Base-by-base conservation (phyloP, 2,888 invertebrate genomes). In the Drosophila gaucha region DNA sequence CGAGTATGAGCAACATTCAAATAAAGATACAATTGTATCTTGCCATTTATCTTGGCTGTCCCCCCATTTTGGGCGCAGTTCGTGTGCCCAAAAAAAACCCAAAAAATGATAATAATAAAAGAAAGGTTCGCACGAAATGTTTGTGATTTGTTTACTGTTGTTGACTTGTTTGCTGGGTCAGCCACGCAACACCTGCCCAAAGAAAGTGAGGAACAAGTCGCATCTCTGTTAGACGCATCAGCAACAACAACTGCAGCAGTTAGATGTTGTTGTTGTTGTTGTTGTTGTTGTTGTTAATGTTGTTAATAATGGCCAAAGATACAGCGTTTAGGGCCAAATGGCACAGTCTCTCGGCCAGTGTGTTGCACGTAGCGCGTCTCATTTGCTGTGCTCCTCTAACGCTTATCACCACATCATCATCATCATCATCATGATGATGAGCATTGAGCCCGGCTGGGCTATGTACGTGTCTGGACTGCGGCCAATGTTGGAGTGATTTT, bases 11-110 rank as follows among this genome's bases (percentile, higher is more conserved):
- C 50, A 46, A 50, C 66, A 56, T 62, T 49, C 50, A 71, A 69
- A 65, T 67, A 66, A 57, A 83, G 78, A 79, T 73, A 83, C 82
- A 83, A 83, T 84, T 84, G 82, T 84, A 83, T 84, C 84, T 77
- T 59, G 41, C 38, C 67, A 80, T 83, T 82, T 80, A 80, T 82
- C 80, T 80, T 22, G 14, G 54, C 47, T 36, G 36, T 33, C 14
- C 43, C 58, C 39, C 41, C 20, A 9, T 46, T 59, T 38, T 57
- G 71, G 74, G 74, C 54, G 70, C 74, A 50, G 73, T 41, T 67
- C 35, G 38, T 41, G 58, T 66, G 44, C 9, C 30, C 41, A 24
- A 33, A 50, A 33, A 64, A 47, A 26, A 26, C 22, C 8, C 28
- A 41, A 54, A 49, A 26, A 6, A 30, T 22, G 22, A 51, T 30